Evolutionary conservation across 2,113 vertebrate species (phyloP).

Genomic region (Peucedramus taeniatus): DNA sequence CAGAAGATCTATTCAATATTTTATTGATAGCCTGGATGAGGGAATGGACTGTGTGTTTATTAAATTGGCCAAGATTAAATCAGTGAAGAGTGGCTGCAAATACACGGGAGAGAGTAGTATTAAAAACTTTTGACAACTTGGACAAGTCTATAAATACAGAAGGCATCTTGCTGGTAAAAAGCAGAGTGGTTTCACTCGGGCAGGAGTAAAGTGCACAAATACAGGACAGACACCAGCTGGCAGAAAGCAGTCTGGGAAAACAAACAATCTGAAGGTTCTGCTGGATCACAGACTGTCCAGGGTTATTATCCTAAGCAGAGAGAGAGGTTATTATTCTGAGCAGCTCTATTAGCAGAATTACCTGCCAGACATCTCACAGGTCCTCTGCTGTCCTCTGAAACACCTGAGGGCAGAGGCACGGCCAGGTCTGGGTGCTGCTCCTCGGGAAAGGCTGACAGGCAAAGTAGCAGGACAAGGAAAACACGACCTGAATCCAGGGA

Average conservation of each 20-base stretch:
- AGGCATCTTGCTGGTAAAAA: not conserved
- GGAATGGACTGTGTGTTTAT: conserved; percentile 42
- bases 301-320: not conserved
- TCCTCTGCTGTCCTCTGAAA: not conserved
- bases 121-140: conserved; percentile 43
- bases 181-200: not conserved
- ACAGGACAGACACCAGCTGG: not conserved
- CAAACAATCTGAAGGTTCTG: not conserved
- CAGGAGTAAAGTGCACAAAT: not conserved
- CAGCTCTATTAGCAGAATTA: not conserved
- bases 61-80: conserved; percentile 59
- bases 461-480: not conserved
- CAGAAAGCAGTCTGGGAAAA: not conserved
- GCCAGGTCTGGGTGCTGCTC: not conserved
- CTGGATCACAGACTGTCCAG: not conserved
- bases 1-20: conserved; percentile 44
- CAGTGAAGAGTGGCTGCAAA: not conserved
- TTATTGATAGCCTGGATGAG: conserved; percentile 49
- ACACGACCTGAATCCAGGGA: not conserved
- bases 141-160: conserved; percentile 38
- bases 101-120: not conserved
- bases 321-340: not conserved
- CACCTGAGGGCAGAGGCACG: not conserved
- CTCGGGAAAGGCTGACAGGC: not conserved
- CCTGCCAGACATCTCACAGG: not conserved